Percentiles rank a stretch among this genome's conserved stretches.
Evolutionary conservation across 1,140 invertebrate species (phyloP).

Genomic region (Asobara japonica): DNA sequence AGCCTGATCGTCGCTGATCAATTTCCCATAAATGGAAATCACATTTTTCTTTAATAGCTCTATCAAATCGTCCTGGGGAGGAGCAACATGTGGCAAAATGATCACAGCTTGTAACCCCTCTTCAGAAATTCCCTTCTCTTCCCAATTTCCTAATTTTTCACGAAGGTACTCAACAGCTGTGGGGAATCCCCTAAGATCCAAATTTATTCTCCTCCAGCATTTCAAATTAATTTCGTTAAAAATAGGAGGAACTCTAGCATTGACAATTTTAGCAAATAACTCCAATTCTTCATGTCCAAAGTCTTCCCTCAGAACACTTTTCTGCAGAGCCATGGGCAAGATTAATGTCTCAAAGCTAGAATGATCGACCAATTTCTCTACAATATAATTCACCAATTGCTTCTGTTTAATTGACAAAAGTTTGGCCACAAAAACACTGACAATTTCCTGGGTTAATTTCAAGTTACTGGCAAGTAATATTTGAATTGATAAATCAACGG

Average conservation of each 20-base stretch:
- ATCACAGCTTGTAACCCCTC: slow-evolving; percentile 51
- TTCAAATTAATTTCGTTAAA: slow-evolving; percentile 70
- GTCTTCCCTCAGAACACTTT: slow-evolving; percentile 65
- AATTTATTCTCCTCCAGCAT: slow-evolving; percentile 73
- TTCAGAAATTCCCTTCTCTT: slow-evolving; percentile 34
- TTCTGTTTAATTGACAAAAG: slow-evolving; percentile 68
- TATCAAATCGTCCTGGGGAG: slow-evolving; percentile 42
- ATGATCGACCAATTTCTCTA: slow-evolving; percentile 73
- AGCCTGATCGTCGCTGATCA: slow-evolving; percentile 33
- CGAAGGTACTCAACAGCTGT: slow-evolving; percentile 37
- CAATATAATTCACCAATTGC: slow-evolving; percentile 71
- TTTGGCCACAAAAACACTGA: slow-evolving; percentile 72
- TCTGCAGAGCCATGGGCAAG: slow-evolving; percentile 74
- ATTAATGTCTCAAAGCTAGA: slow-evolving; percentile 79
- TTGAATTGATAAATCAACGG: slow-evolving; percentile 69
- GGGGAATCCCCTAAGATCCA: slow-evolving; percentile 68
- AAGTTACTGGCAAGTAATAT: slow-evolving; percentile 71
- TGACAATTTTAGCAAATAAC: slow-evolving; percentile 75
- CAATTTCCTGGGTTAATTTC: slow-evolving; percentile 75
- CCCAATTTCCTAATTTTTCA: slow-evolving; percentile 43
- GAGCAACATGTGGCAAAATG: slow-evolving; percentile 56
- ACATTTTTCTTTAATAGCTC: slow-evolving; percentile 39
- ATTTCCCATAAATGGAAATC: slow-evolving; percentile 40
- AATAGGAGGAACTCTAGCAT: slow-evolving; percentile 73
- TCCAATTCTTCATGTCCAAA: slow-evolving; percentile 69